Evolutionary conservation across 2,888 invertebrate species (phyloP), one percentile per base, ranked within the genome.

Genomic region (Volucella inanis): DNA sequence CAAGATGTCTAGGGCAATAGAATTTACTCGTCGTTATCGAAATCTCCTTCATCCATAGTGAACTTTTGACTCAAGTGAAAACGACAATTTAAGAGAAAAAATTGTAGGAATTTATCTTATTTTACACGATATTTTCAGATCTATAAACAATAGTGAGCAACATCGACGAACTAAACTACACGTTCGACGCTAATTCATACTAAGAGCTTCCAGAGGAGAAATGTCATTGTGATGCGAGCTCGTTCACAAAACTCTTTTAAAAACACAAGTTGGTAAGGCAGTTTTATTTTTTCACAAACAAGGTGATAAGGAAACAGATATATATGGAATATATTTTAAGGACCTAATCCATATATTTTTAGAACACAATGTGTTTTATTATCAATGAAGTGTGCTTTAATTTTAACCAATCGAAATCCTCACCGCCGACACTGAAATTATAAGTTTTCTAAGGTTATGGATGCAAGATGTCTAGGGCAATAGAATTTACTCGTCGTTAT

Each of bases 401-500:
- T n/a, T n/a, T n/a, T n/a, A n/a, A n/a, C n/a, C n/a, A n/a, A 88
- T 97, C 97, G 90, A 97, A 97, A 90, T 97, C 97, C 89, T 96
- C 97, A 67, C 93, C 93, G 88, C 95, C 90, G 65, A 90, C 90
- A 81, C 92, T 91, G 9, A 10, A 67, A 62, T 54, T 47, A 9
- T 11, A 59, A 45, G 14, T 22, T 57, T 59, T 81, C 45, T 70
- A 65, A 78, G 68, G 72, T 79, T 59, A 65, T 18, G 52, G 1
- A 22, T 67, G 22, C 8, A 64, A 61, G 14, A 55, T 39, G 43
- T 3, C 12, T 14, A 11, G 41, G 49, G 15, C 8, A n/a, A 11
- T n/a, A 8, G 9, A 62, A 94, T 95, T 93, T 93, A 95, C 94
- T 96, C 96, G 88, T 97, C 97, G 45, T 94, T 96, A 89, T 97